phyloP scores from a whole-genome alignment of 2,113 vertebrate genomes.

The Camelus dromedarius region DNA sequence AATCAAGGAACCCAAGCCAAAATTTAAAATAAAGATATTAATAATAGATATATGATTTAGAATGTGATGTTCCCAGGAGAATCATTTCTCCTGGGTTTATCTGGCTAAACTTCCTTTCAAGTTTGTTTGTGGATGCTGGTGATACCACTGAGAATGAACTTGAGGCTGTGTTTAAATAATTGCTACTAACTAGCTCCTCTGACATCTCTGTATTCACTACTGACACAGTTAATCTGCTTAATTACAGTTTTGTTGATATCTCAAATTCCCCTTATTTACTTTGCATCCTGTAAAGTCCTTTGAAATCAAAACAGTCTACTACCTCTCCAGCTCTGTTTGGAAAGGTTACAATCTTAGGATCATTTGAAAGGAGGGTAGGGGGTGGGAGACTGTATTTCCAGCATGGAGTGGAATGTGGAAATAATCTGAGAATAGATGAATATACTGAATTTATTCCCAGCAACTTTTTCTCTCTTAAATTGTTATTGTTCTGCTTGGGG shows the following conservation, averaged over 20 bases:
- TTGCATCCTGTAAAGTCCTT: slow-evolving; percentile 56
- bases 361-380: neutral
- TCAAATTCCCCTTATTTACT: slow-evolving; percentile 33
- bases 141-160: neutral
- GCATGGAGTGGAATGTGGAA: neutral
- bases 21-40: slow-evolving; percentile 33
- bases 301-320: slow-evolving; percentile 37
- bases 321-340: neutral
- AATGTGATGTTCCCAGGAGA: neutral
- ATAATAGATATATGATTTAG: neutral
- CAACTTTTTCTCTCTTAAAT: neutral
- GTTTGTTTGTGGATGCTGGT: neutral
- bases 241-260: slow-evolving; percentile 43
- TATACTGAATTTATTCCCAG: neutral
- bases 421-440: neutral
- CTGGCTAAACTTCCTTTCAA: slow-evolving; percentile 21
- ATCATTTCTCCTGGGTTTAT: neutral
- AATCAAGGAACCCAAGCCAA: neutral
- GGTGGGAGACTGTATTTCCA: neutral
- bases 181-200: neutral
- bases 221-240: slow-evolving; percentile 45
- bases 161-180: slow-evolving; percentile 48
- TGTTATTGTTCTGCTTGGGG: neutral
- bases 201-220: neutral
- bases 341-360: neutral